Percentiles rank a stretch among this genome's conserved stretches.
Conservation (phyloP, 1,140 invertebrate species). For the Drosophila lowei region DNA sequence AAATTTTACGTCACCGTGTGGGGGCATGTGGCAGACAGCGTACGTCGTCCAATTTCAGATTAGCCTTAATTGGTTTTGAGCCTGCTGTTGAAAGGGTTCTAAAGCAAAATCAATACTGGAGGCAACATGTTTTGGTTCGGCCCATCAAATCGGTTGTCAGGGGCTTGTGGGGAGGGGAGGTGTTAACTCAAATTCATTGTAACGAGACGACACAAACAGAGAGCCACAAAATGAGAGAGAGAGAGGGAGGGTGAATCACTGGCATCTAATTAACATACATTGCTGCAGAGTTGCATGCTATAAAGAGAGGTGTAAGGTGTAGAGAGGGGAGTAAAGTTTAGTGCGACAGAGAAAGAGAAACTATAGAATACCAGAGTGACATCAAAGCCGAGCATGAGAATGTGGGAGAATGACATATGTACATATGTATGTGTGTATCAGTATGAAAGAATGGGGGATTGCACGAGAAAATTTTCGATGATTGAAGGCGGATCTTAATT, state of each 20-base stretch:
- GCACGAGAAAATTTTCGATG: no score
- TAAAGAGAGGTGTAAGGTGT: no score
- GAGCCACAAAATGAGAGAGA: not conserved
- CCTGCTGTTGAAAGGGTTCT: conserved; percentile 25
- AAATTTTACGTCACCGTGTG: no score
- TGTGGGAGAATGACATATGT: not conserved
- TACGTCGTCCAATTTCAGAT: conserved; percentile 46
- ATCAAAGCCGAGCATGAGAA: no score
- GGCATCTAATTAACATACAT: conserved; percentile 59
- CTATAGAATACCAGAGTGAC: no score
- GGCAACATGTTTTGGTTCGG: conserved; percentile 12
- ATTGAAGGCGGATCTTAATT: conserved; percentile 10
- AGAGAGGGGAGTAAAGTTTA: not conserved
- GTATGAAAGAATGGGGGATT: no score
- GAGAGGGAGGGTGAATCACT: conserved; percentile 32
- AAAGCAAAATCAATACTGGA: conserved; percentile 36
- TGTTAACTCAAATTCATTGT: conserved; percentile 41
- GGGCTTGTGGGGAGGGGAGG: not conserved
- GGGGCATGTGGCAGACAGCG: not conserved
- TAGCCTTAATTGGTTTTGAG: conserved; percentile 32
- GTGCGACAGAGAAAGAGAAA: not conserved
- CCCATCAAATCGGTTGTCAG: conserved; percentile 47
- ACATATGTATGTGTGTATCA: no score
- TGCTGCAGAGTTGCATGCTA: not conserved
- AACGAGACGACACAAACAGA: conserved; percentile 37